Conservation (phyloP, 2,113 vertebrate genomes). For the Nibea coibor region DNA sequence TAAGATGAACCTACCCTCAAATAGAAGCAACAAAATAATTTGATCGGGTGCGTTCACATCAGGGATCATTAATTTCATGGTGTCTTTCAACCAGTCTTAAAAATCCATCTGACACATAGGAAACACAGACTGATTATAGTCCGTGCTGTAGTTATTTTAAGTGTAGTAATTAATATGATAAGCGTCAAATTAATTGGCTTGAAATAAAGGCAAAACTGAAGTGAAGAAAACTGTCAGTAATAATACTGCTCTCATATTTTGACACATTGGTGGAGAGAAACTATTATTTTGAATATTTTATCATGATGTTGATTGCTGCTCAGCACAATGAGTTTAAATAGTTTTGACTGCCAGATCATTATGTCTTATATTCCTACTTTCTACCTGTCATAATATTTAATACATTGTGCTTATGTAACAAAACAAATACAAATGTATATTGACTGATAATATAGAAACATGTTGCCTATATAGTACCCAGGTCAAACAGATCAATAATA, state of each 20-base stretch:
- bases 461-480: neutral
- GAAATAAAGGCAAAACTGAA: constrained; percentile 54
- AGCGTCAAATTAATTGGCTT: constrained; percentile 72
- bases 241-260: neutral
- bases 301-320: neutral
- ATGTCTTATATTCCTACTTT: neutral
- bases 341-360: neutral
- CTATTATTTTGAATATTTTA: neutral
- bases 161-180: constrained; percentile 75
- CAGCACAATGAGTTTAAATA: neutral
- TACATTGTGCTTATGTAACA: neutral
- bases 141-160: constrained; percentile 65
- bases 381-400: no score
- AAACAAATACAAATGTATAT: no score
- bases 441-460: no score
- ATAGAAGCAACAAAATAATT: neutral
- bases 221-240: constrained; percentile 19
- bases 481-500: neutral
- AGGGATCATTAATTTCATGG: constrained; percentile 39
- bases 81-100: constrained; percentile 46
- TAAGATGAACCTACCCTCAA: constrained; percentile 1
- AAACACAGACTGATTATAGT: constrained; percentile 42
- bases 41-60: constrained; percentile 1
- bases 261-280: neutral
- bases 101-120: constrained; percentile 46